Conservation (phyloP, 1,140 invertebrate species). For the Brachionus asplanchnoidis region DNA sequence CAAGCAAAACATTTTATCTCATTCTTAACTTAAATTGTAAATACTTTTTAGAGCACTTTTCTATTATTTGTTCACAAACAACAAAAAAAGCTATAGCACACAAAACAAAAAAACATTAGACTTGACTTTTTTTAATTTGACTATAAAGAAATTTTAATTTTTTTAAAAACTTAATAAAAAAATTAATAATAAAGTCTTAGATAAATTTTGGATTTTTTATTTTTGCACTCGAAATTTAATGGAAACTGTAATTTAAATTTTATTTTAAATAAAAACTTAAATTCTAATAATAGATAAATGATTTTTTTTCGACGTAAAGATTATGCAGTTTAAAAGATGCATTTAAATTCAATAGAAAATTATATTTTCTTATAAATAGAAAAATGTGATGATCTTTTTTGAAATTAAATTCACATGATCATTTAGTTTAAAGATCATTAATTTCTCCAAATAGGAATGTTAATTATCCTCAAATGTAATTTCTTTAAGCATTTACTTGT, state of each 20-base stretch:
- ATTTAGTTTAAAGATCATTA: too few relatives aligned
- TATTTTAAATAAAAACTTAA: too few relatives aligned
- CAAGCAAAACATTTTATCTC: not conserved
- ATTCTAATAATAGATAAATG: too few relatives aligned
- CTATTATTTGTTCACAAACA: not conserved
- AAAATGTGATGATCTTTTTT: too few relatives aligned
- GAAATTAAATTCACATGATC: too few relatives aligned
- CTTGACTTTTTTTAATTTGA: not conserved
- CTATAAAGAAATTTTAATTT: not conserved
- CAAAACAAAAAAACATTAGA: not conserved
- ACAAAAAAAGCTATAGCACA: not conserved
- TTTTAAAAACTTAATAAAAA: not conserved
- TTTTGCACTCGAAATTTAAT: not conserved
- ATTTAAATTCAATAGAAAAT: not conserved
- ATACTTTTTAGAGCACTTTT: not conserved
- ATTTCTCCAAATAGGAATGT: too few relatives aligned
- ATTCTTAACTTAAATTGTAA: not conserved
- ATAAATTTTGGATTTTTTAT: not conserved
- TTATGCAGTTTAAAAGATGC: not conserved
- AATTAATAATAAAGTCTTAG: not conserved
- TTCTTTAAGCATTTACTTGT: too few relatives aligned
- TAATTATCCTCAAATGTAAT: too few relatives aligned
- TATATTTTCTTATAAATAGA: not conserved
- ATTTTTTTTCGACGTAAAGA: too few relatives aligned
- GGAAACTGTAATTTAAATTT: too few relatives aligned